phyloP scores from a whole-genome alignment of 2,797 vertebrate genomes.

The Trematomus bernacchii region DNA sequence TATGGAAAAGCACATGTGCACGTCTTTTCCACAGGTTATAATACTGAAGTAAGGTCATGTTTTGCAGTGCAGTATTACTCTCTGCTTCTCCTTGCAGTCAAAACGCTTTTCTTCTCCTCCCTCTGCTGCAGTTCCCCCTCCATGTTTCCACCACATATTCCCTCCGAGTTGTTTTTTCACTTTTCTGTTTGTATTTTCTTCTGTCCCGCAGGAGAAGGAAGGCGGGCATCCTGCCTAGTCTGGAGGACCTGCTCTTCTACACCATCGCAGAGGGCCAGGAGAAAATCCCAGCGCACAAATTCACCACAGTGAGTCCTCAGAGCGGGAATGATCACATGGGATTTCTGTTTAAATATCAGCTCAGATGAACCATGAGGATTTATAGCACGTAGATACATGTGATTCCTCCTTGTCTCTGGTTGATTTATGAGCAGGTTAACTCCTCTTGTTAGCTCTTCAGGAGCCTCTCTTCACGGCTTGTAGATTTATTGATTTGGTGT shows the following conservation, averaged over 20 bases:
- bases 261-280: conserved; percentile 98
- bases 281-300: conserved; percentile 98
- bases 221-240: conserved; percentile 94
- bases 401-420: not conserved
- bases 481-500: conserved; percentile 48
- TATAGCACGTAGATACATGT: not conserved
- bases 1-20: conserved; percentile 8
- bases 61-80: conserved; percentile 39
- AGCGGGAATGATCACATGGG: not conserved
- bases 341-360: not conserved
- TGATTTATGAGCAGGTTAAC: conserved; percentile 8
- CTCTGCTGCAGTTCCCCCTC: conserved; percentile 38
- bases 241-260: conserved; percentile 99
- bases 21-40: conserved; percentile 29
- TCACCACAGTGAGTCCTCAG: conserved; percentile 93
- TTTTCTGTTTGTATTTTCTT: conserved; percentile 12
- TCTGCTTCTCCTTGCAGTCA: conserved; percentile 66
- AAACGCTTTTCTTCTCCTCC: conserved; percentile 36
- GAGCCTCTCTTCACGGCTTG: conserved; percentile 18
- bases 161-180: conserved; percentile 17
- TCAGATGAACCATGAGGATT: not conserved
- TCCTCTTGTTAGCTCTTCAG: conserved; percentile 15
- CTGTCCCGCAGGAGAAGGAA: conserved; percentile 90
- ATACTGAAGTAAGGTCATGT: conserved; percentile 31
- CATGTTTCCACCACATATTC: conserved; percentile 2